Conservation (phyloP, 2,888 invertebrate species). For the Malthinus seriepunctatus region DNA sequence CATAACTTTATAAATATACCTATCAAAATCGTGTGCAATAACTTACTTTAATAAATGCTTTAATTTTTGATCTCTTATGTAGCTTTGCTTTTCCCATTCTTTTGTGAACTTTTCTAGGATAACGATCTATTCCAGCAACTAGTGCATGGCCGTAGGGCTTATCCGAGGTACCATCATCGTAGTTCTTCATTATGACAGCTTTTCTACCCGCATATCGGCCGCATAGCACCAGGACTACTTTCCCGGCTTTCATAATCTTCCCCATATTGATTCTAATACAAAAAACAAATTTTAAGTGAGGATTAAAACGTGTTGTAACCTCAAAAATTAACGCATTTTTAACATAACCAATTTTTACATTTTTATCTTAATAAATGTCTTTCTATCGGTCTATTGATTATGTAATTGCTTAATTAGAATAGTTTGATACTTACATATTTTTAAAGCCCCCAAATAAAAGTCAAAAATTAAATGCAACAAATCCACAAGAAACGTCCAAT, state of each 20-base stretch:
- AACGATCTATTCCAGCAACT: conserved; percentile 96
- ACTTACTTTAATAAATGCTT: conserved; percentile 94
- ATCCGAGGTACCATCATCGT: conserved; percentile 95
- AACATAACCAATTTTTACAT: too few species aligned
- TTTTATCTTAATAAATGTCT: too few species aligned
- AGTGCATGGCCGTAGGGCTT: conserved; percentile 97
- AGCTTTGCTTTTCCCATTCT: conserved; percentile 95
- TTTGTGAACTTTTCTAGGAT: conserved; percentile 97
- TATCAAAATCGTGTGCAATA: not conserved
- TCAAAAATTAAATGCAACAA: too few species aligned
- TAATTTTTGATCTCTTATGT: conserved; percentile 95
- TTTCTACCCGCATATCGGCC: conserved; percentile 99
- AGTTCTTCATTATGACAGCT: conserved; percentile 93
- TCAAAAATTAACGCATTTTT: not conserved
- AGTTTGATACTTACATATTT: too few species aligned
- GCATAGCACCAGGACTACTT: conserved; percentile 97
- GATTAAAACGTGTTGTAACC: not conserved
- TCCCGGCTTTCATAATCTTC: conserved; percentile 98
- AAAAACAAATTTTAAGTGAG: not conserved
- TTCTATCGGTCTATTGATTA: too few species aligned
- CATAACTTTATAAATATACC: not conserved
- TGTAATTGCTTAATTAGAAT: too few species aligned
- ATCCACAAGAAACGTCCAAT: too few species aligned
- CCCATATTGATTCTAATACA: conserved; percentile 74
- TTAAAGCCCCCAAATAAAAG: too few species aligned